Percentiles rank a stretch among this genome's conserved stretches.
Conservation (phyloP, 2,113 vertebrate species). For the Pitta sordida region DNA sequence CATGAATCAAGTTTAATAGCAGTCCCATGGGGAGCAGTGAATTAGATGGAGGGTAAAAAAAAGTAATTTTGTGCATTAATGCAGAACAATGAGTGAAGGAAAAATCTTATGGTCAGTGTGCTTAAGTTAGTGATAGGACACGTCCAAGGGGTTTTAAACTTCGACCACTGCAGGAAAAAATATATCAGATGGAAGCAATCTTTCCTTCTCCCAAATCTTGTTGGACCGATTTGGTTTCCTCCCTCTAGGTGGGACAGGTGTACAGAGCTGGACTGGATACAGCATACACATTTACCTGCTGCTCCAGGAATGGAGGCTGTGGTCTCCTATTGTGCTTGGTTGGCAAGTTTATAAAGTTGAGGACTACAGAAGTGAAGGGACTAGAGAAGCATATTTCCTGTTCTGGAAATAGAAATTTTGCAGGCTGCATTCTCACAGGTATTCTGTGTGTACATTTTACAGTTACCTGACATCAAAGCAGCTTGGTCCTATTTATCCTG, state of each 20-base stretch:
- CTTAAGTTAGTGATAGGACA: background rate
- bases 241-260: background rate
- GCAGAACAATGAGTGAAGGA: conserved; percentile 14
- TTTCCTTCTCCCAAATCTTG: background rate
- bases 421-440: background rate
- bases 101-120: background rate
- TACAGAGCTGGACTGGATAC: background rate
- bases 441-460: background rate
- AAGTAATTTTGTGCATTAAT: conserved; percentile 41
- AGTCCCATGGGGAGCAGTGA: conserved; percentile 34
- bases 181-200: background rate
- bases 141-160: background rate
- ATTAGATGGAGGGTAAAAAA: background rate
- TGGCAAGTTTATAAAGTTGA: background rate
- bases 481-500: background rate
- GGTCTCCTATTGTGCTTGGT: background rate
- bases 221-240: background rate
- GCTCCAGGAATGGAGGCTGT: background rate
- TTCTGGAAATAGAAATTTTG: background rate
- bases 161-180: background rate
- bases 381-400: background rate
- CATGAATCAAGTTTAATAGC: conserved; percentile 48
- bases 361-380: background rate
- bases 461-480: background rate
- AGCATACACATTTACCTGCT: background rate